Evolutionary conservation across 2,797 vertebrate genomes (phyloP), one percentile per base, ranked within the genome.

Genomic region (Coilia nasus): DNA sequence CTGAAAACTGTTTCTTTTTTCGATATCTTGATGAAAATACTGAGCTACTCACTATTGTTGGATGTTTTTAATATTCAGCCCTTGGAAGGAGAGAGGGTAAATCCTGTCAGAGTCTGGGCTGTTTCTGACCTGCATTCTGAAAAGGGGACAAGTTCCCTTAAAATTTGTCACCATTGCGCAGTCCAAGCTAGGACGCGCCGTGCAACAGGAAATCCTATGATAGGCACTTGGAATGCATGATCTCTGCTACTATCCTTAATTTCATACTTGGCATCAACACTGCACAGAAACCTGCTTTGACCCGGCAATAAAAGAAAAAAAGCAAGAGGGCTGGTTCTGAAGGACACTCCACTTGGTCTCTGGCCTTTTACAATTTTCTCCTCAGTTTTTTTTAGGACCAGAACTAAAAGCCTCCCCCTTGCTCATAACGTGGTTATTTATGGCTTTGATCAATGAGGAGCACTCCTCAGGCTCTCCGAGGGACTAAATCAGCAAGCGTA

Each of bases 381-480:
- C 25, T 47, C 81, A 31, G 23, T 60, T 60, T 28, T 71, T 28
- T 78, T 78, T 41, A n/a, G 83, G 71, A 84, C 28, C 56, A 84
- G 50, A 80, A 35, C 25, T 54, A 35, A 84, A 56, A 21, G 35
- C 28, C 28, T 44, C 50, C 59, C 83, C 35, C 56, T 56, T n/a
- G 21, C 31, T 86, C 60, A 80, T 17, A 81, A 83, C 31, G 62
- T 60, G 57, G 81, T 62, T 71, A 91, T 89, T 88, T 86, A 82
- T 71, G 84, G 50, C 84, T 88, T 89, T 88, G 83, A 89, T 89
- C 83, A 89, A 81, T 7, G 28, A 56, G 41, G 59, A 83, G 75
- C 83, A 82, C 84, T 81, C 82, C 83, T 85, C 67, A 47, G 59
- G 46, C 80, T 47, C 46, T 85, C 83, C 75, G 75, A 57, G 87